Conservation (phyloP, 1,140 invertebrate species). For the Heterodera schachtii region DNA sequence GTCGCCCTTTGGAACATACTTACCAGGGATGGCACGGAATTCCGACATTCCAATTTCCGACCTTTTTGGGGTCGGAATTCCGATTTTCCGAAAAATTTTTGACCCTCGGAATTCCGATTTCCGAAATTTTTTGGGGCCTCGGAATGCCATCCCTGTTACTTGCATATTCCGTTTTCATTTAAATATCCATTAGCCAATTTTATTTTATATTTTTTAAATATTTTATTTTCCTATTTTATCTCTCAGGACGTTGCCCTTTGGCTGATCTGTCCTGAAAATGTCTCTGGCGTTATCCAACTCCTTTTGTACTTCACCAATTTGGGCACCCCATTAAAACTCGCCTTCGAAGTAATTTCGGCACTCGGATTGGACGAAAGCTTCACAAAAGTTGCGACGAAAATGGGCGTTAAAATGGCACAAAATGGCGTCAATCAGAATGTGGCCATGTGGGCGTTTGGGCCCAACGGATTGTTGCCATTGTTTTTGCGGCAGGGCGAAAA, state of each 20-base stretch:
- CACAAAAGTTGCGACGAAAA: neutral
- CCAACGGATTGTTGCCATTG: neutral
- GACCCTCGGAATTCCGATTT: too few relatives aligned
- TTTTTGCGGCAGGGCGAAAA: neutral
- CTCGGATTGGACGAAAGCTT: neutral
- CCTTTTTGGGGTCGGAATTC: too few relatives aligned
- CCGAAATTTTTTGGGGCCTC: too few relatives aligned
- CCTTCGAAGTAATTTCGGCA: neutral
- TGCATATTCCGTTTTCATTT: too few relatives aligned
- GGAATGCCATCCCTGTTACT: too few relatives aligned
- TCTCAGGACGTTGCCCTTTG: neutral
- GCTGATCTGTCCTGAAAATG: neutral
- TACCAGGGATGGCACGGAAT: too few relatives aligned
- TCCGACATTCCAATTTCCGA: too few relatives aligned
- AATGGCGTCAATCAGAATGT: neutral
- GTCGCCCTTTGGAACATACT: too few relatives aligned
- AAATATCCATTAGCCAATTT: too few relatives aligned
- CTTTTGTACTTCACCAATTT: neutral
- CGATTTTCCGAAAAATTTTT: too few relatives aligned
- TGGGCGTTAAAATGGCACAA: neutral
- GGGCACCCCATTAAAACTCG: neutral
- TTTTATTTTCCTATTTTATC: neutral
- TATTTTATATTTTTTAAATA: too few relatives aligned
- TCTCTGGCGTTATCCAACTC: neutral
- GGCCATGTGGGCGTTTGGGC: neutral